Evolutionary conservation across 2,113 vertebrate genomes (phyloP), one percentile per base, ranked within the genome.

Genomic region (Felis chaus): DNA sequence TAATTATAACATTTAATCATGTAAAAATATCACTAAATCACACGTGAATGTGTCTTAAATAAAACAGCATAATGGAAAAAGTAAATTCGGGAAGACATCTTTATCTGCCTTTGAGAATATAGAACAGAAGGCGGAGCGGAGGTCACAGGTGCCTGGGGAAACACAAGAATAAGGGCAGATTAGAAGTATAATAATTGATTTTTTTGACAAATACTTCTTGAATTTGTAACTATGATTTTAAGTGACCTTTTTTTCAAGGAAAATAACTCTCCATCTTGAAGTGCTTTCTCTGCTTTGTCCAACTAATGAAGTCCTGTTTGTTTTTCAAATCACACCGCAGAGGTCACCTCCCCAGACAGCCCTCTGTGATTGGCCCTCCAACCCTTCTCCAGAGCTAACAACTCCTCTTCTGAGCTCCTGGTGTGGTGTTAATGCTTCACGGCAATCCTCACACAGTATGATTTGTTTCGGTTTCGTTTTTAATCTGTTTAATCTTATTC

Each of bases 41-140:
- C 48, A 79, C 31, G 81, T 79, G 91, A 88, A 95, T 31, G 2
- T 55, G 55, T 93, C 93, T 92, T 97, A 96, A 97, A 85, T 94
- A 87, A 98, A 95, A 96, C 63, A 89, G 14, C 31, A 95, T 41
- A 83, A 63, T 86, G 71, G 61, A 93, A 98, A 95, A 29, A 89
- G 85, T 89, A 93, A 96, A 74, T 31, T 27, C 23, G 53, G 57
- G 31, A 86, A 79, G 48, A 61, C 39, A 96, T 94, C 79, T 91
- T 61, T 93, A 66, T 65, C 74, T 91, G 36, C 68, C 50, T 93
- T 73, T 79, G 78, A 78, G 82, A 92, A 55, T 27, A 76, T 0
- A n/a, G 66, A 78, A 13, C 23, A 82, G 53, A 93, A 83, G 78
- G 31, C 23, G 21, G 57, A 93, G 79, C 3, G 16, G 61, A n/a